Percentiles rank a stretch among this genome's conserved stretches.
These are phyloP conservation scores for Junco hyemalis DNA, from an alignment of 2,113 vertebrate species.

Conservation along the genomic window DNA sequence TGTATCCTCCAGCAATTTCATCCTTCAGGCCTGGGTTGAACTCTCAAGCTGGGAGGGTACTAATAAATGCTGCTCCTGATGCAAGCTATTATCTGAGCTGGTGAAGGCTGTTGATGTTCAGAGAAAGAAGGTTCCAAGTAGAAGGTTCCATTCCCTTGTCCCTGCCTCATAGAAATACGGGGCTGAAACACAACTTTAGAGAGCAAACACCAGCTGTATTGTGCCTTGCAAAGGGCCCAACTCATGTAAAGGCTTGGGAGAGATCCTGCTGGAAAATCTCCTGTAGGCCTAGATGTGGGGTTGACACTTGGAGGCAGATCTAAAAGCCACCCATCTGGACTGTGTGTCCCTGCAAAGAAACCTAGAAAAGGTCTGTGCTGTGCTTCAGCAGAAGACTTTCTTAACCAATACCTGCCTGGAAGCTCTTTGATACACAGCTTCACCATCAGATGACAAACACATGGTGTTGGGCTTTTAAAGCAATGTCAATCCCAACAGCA, in stretches of 20 bases:
- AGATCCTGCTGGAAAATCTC: not conserved
- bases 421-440: not conserved
- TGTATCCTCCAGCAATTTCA: not conserved
- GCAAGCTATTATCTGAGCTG: not conserved
- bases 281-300: not conserved
- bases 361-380: not conserved
- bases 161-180: not conserved
- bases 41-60: not conserved
- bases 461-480: not conserved
- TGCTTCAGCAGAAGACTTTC: not conserved
- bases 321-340: not conserved
- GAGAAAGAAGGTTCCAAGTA: not conserved
- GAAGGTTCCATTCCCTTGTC: not conserved
- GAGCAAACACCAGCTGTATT: not conserved
- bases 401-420: not conserved
- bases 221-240: not conserved
- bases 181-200: not conserved
- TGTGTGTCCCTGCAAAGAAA: not conserved
- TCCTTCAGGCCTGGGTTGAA: not conserved
- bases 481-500: not conserved
- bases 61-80: not conserved
- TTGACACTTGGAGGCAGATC: not conserved
- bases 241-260: not conserved
- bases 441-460: not conserved
- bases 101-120: not conserved